phyloP scores from a whole-genome alignment of 2,888 invertebrate genomes.

The Clepsis dumicolana region DNA sequence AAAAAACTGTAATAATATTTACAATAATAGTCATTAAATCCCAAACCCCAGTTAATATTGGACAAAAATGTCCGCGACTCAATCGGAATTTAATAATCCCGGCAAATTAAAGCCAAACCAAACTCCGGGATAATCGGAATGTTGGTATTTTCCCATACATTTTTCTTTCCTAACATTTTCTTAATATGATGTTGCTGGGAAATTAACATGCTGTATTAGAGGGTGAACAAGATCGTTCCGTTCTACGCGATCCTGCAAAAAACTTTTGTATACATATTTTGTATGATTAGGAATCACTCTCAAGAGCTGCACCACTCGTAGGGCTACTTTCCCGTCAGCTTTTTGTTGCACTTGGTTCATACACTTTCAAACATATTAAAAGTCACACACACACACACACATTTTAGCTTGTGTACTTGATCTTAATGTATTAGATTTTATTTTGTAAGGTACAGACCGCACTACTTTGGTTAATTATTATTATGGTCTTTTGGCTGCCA shows the following conservation, averaged over 20 bases:
- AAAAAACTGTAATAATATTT: background rate
- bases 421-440: no score
- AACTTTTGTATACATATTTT: no score
- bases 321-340: no score
- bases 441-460: no score
- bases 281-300: no score
- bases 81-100: slow-evolving; percentile 67
- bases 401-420: no score
- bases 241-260: background rate
- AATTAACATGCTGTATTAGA: slow-evolving; percentile 10
- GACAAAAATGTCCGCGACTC: slow-evolving; percentile 47
- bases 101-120: slow-evolving; percentile 61
- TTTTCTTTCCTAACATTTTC: slow-evolving; percentile 48
- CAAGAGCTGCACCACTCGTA: no score
- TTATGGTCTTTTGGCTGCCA: no score
- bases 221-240: slow-evolving; percentile 19
- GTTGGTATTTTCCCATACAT: slow-evolving; percentile 48
- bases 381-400: no score
- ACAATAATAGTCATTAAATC: slow-evolving; percentile 1
- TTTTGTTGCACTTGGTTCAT: no score
- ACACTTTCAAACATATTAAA: no score
- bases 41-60: slow-evolving; percentile 22
- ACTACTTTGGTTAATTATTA: no score
- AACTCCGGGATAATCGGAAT: slow-evolving; percentile 35
- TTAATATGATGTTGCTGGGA: slow-evolving; percentile 44